phyloP scores from a whole-genome alignment of 2,888 invertebrate species.

The Oscheius onirici region DNA sequence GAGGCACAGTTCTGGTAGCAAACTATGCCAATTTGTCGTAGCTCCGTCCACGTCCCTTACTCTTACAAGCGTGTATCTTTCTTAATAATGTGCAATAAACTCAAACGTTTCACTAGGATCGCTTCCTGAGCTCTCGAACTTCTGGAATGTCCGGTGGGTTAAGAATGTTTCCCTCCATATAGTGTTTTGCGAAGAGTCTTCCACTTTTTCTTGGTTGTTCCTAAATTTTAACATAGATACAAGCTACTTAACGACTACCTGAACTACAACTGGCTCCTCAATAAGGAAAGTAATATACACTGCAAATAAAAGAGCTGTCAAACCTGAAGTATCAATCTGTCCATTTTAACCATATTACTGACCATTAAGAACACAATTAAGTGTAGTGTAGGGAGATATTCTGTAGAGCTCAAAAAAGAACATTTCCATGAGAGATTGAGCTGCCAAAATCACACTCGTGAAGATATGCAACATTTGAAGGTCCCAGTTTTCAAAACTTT shows the following conservation, averaged over 20 bases:
- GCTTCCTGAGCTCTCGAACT: slow-evolving; percentile 12
- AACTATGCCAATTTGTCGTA: slow-evolving; percentile 30
- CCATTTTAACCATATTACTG: not conserved
- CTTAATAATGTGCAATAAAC: too few relatives aligned
- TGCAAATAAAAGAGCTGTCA: not conserved
- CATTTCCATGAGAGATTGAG: slow-evolving; percentile 12
- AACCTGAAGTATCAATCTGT: not conserved
- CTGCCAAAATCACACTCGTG: not conserved
- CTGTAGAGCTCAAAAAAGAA: not conserved
- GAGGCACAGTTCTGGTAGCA: slow-evolving; percentile 46
- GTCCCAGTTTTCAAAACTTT: not conserved
- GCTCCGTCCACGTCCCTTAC: not conserved
- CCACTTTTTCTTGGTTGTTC: slow-evolving; percentile 18
- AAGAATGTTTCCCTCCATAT: slow-evolving; percentile 20
- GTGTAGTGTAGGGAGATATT: not conserved
- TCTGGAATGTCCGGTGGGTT: slow-evolving; percentile 26
- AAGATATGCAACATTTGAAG: slow-evolving; percentile 12
- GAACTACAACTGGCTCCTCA: not conserved
- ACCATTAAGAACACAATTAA: slow-evolving; percentile 14
- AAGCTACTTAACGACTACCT: not conserved
- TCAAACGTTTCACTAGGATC: not conserved
- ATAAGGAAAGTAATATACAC: not conserved
- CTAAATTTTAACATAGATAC: not conserved
- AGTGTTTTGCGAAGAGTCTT: slow-evolving; percentile 26
- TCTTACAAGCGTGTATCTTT: not conserved